Base-by-base conservation (phyloP, 2,888 invertebrate genomes). In the Smittia sp. region DNA sequence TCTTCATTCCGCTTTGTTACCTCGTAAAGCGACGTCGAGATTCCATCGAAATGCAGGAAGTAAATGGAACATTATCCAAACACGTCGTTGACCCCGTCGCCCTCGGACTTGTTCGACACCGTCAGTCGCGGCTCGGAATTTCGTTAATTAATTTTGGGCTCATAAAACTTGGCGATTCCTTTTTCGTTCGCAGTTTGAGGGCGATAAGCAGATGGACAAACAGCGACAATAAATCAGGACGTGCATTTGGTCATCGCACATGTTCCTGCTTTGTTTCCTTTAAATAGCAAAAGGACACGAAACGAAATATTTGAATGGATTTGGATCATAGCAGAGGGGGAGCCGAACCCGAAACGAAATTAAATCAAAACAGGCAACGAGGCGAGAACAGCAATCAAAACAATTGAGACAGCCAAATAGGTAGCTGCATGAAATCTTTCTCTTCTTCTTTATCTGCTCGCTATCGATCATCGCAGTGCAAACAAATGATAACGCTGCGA, bases 181-280 rank as follows among this genome's bases (percentile, higher is more conserved):
- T 58, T 58, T 46, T 46, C 58, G n/a, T n/a, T n/a, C 58, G 58
- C 22, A 2, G 15, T 46, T 13, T n/a, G 15, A 52, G 9, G 2
- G 22, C 18, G n/a, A 20, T 58, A 58, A 58, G 22, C 58, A 58
- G 18, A 18, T 58, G 22, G 22, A 13, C 18, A 58, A 18, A 58
- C 58, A 58, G 7, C 58, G n/a, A 58, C 9, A 58, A 58, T 58
- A 58, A 58, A 58, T 58, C 58, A 58, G 22, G 13, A 58, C 58
- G 58, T 58, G 58, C 58, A 46, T 58, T 22, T 58, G 58, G 58
- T 58, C 58, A 58, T 18, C 58, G 22, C 58, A 58, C 58, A 22
- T 58, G 58, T 22, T 46, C 15, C 46, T 6, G 46, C n/a, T 46
- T 46, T 46, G 46, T 46, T 15, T 46, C n/a, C 4, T n/a, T 11